Conservation (phyloP, 2,888 invertebrate species). For the Amorpha juglandis region DNA sequence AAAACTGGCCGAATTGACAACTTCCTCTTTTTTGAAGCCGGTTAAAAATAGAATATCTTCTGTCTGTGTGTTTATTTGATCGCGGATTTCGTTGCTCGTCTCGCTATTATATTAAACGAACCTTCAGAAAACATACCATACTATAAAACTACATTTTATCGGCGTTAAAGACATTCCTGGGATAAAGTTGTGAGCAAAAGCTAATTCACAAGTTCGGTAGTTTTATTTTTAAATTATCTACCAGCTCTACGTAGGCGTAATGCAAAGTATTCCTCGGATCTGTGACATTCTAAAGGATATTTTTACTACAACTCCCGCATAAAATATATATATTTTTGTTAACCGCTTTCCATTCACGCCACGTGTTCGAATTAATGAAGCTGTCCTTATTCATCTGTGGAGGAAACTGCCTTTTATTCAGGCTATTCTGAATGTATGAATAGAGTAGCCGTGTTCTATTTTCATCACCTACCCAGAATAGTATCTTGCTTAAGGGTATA, state of each 20-base stretch:
- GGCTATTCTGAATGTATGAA: conserved; percentile 11
- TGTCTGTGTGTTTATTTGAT: too few relatives aligned
- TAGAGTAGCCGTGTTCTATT: not conserved
- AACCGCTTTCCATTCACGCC: conserved; percentile 1
- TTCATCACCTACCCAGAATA: not conserved
- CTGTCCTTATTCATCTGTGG: conserved; percentile 18
- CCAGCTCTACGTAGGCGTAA: too few relatives aligned
- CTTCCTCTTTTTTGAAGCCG: too few relatives aligned
- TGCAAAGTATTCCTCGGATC: not conserved
- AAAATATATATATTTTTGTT: not conserved
- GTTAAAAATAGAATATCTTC: too few relatives aligned
- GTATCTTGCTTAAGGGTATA: not conserved
- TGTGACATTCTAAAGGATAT: not conserved
- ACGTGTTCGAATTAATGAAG: conserved; percentile 5
- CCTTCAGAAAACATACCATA: too few relatives aligned
- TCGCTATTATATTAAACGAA: too few relatives aligned
- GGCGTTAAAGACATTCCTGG: too few relatives aligned
- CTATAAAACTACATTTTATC: too few relatives aligned
- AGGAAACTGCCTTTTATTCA: conserved; percentile 3
- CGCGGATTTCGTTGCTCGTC: too few relatives aligned
- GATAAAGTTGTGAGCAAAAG: not conserved
- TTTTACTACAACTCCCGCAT: not conserved
- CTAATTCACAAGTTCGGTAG: not conserved
- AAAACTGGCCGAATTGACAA: too few relatives aligned
- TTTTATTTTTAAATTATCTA: too few relatives aligned